phyloP scores from a whole-genome alignment of 2,888 invertebrate genomes.

The Campoplex nolae region DNA sequence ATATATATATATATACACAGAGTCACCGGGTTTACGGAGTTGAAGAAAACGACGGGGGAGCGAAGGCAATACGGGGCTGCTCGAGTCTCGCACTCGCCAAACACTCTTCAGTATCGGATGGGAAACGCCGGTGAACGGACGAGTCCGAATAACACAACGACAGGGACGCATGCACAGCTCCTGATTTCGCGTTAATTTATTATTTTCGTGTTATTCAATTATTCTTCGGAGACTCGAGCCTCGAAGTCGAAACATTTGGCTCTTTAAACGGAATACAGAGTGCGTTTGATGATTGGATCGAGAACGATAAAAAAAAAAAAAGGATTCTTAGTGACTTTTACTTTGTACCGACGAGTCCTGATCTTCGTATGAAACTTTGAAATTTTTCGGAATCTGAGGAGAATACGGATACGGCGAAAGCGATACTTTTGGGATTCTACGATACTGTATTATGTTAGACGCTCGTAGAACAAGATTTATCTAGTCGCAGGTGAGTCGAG shows the following conservation, averaged over 20 bases:
- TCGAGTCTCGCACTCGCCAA: not conserved
- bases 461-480: not conserved
- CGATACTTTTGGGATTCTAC: not conserved
- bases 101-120: constrained; percentile 64
- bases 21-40: not conserved
- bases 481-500: constrained; percentile 13
- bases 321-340: not conserved
- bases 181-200: not conserved
- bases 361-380: not conserved
- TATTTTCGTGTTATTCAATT: not conserved
- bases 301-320: not conserved
- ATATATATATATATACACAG: too few relatives aligned
- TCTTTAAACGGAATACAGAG: not conserved
- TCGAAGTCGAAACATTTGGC: not conserved
- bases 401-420: not conserved
- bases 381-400: not conserved
- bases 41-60: not conserved
- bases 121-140: constrained; percentile 65
- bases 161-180: too few relatives aligned
- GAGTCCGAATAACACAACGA: not conserved
- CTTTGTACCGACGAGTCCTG: not conserved
- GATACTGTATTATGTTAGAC: constrained; percentile 5
- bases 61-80: not conserved
- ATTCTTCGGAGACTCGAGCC: not conserved
- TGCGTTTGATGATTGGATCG: not conserved